Conservation (phyloP, 2,113 vertebrate species). For the Caracal caracal region DNA sequence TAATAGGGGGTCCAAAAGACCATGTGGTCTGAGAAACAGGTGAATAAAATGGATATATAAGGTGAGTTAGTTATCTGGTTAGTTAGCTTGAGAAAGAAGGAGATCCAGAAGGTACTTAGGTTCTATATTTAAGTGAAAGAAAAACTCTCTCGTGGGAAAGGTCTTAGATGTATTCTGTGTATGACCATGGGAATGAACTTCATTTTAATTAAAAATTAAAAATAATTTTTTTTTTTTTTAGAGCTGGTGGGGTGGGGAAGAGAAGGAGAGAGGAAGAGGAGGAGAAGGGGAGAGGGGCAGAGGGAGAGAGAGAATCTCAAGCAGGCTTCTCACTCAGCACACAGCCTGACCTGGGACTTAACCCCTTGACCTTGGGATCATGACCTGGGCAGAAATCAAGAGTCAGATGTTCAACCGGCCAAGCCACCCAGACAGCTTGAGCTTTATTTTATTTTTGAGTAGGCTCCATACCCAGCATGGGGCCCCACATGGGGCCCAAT, state of each 20-base stretch:
- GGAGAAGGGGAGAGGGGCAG: neutral
- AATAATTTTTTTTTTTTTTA: too few relatives aligned
- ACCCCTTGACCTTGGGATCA: neutral
- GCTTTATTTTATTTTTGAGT: too few relatives aligned
- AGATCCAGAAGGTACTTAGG: neutral
- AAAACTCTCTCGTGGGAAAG: neutral
- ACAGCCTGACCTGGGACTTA: neutral
- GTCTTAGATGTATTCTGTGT: neutral
- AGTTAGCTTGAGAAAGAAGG: neutral
- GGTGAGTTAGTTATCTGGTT: neutral
- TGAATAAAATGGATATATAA: neutral
- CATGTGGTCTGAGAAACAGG: neutral
- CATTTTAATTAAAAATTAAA: too few relatives aligned
- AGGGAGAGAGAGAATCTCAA: neutral
- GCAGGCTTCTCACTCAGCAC: neutral
- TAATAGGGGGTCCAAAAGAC: neutral
- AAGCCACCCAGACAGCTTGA: neutral
- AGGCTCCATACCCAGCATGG: too few relatives aligned
- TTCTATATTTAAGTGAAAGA: neutral
- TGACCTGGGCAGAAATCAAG: neutral
- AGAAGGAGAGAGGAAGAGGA: neutral
- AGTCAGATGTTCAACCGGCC: neutral
- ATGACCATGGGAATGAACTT: neutral
- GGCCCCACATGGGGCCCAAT: too few relatives aligned
- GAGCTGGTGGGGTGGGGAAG: too few relatives aligned